These are phyloP conservation scores for Pantherophis guttatus DNA, from an alignment of 2,113 vertebrate genomes.

Conservation along the genomic window DNA sequence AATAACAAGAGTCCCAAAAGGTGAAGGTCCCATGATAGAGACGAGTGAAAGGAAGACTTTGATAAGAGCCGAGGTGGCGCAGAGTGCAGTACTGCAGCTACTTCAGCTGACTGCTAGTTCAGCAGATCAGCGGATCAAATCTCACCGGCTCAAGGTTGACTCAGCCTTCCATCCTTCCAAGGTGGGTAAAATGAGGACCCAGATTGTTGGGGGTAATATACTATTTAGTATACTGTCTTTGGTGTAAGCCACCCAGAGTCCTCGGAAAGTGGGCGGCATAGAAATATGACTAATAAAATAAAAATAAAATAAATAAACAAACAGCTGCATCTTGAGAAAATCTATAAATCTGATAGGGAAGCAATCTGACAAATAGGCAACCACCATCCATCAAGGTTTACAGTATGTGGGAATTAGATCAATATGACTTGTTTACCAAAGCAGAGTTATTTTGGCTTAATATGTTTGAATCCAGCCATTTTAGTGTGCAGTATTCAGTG, in stretches of 20 bases:
- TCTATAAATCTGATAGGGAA: neutral
- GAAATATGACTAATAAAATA: too few species aligned
- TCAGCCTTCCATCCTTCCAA: too few species aligned
- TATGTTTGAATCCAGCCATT: neutral
- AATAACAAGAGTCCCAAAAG: neutral
- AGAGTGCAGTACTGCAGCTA: too few species aligned
- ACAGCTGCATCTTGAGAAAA: neutral
- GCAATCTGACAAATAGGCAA: neutral
- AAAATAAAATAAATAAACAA: neutral
- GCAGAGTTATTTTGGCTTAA: neutral
- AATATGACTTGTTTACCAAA: neutral
- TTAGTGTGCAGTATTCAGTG: neutral
- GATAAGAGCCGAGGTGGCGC: too few species aligned
- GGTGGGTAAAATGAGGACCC: too few species aligned
- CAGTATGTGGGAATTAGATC: neutral
- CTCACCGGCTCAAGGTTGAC: too few species aligned
- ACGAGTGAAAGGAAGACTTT: neutral
- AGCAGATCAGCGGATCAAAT: too few species aligned
- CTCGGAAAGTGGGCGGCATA: too few species aligned
- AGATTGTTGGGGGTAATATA: too few species aligned
- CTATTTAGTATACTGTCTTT: too few species aligned
- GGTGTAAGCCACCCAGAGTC: too few species aligned
- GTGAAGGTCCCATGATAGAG: neutral
- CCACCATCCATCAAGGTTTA: neutral
- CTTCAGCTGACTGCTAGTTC: too few species aligned